Conservation (phyloP, 2,797 vertebrate genomes). For the Onychomys arenicola region DNA sequence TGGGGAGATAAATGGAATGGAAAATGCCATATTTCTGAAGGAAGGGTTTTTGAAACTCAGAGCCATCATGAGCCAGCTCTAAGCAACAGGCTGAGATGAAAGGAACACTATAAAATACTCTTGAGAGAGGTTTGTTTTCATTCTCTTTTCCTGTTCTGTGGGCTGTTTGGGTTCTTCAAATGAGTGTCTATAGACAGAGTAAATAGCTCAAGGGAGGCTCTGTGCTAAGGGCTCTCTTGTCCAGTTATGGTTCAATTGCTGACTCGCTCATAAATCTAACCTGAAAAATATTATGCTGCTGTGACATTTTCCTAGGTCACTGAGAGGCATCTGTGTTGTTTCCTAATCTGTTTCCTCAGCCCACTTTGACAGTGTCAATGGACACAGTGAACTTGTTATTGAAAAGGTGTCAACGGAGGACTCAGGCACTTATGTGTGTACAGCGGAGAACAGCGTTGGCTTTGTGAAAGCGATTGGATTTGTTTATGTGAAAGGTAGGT, state of each 20-base stretch:
- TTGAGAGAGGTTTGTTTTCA: constrained; percentile 67
- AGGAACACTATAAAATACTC: constrained; percentile 48
- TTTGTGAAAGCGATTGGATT: constrained; percentile 94
- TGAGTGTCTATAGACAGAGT: constrained; percentile 36
- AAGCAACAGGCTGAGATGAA: constrained; percentile 54
- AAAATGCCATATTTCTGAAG: constrained; percentile 62
- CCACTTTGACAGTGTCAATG: constrained; percentile 90
- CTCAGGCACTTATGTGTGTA: constrained; percentile 95
- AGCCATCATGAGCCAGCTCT: background rate
- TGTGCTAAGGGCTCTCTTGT: constrained; percentile 40
- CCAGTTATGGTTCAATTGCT: constrained; percentile 21
- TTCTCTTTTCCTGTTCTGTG: constrained; percentile 64
- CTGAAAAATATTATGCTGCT: constrained; percentile 42
- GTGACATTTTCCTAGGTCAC: constrained; percentile 41
- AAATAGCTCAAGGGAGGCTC: constrained; percentile 40
- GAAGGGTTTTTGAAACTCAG: constrained; percentile 62
- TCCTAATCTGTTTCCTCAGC: constrained; percentile 86
- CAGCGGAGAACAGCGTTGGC: constrained; percentile 94
- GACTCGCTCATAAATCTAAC: constrained; percentile 69
- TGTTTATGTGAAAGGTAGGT: constrained; percentile 96
- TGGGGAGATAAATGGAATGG: constrained; percentile 64
- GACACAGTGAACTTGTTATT: constrained; percentile 94
- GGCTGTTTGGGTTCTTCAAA: constrained; percentile 66
- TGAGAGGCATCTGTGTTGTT: constrained; percentile 60
- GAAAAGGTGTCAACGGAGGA: constrained; percentile 95